Percentiles rank a stretch among this genome's conserved stretches.
These are phyloP conservation scores for Motacilla alba DNA, from an alignment of 2,113 vertebrate genomes.

Conservation along the genomic window DNA sequence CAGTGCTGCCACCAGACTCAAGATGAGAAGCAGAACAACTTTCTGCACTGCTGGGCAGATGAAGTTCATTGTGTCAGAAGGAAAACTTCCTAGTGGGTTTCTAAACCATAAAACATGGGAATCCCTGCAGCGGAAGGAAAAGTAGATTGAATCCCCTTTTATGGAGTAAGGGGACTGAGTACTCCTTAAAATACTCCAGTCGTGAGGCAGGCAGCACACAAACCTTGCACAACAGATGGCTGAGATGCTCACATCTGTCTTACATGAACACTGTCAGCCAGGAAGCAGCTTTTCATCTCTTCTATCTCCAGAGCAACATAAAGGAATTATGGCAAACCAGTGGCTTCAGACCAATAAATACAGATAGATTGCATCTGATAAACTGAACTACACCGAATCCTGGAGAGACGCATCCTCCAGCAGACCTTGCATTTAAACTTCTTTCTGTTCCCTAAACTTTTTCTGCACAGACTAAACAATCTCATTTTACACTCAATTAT, in stretches of 20 bases:
- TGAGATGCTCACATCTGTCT: not conserved
- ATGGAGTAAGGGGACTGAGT: not conserved
- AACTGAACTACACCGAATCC: not conserved
- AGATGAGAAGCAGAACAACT: not conserved
- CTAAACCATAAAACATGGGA: not conserved
- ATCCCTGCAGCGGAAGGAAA: not conserved
- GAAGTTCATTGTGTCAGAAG: not conserved
- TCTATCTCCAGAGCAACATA: not conserved
- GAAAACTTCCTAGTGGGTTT: not conserved
- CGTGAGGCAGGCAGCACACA: not conserved
- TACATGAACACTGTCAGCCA: not conserved
- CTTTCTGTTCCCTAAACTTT: not conserved
- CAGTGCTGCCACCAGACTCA: not conserved
- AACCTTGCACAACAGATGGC: not conserved
- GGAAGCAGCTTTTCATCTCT: not conserved
- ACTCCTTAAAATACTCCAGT: not conserved
- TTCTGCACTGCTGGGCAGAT: not conserved
- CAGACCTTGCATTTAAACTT: not conserved
- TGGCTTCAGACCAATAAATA: not conserved
- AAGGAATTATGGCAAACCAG: not conserved
- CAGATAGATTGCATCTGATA: not conserved
- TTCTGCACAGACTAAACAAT: constrained; percentile 45
- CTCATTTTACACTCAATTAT: constrained; percentile 50
- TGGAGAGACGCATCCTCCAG: not conserved
- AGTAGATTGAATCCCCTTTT: not conserved